phyloP scores from a whole-genome alignment of 2,888 invertebrate species.

The Cordilura impudica region DNA sequence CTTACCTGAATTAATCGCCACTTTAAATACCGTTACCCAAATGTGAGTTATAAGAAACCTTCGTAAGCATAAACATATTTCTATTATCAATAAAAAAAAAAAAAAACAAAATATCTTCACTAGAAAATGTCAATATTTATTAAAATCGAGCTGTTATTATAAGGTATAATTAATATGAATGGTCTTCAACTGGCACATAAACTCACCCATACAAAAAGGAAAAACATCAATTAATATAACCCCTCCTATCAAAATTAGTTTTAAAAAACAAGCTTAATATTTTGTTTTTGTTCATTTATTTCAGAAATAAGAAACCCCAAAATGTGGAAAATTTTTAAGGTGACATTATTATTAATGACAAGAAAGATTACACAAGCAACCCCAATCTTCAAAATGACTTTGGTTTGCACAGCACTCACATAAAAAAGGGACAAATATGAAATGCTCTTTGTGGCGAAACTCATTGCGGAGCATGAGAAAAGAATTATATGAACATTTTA shows the following conservation, averaged over 20 bases:
- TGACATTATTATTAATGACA: conserved; percentile 58
- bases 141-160: conserved; percentile 19
- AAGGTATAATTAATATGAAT: conserved; percentile 41
- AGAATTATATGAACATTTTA: conserved; percentile 32
- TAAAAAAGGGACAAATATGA: conserved; percentile 18
- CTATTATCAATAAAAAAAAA: background rate
- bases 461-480: background rate
- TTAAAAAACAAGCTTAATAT: background rate
- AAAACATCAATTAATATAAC: conserved; percentile 11
- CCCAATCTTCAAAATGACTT: background rate
- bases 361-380: background rate
- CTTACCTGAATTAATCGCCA: too few relatives aligned
- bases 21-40: too few relatives aligned
- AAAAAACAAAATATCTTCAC: background rate
- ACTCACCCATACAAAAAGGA: background rate
- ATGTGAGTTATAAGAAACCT: too few relatives aligned
- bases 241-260: background rate
- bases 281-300: background rate
- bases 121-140: conserved; percentile 29
- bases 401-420: too few relatives aligned
- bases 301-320: conserved; percentile 41
- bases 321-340: conserved; percentile 24
- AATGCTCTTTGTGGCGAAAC: background rate
- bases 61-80: too few relatives aligned
- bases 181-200: background rate